These are phyloP conservation scores for Hylaeus anthracinus DNA, from an alignment of 1,140 invertebrate genomes.

Conservation along the genomic window DNA sequence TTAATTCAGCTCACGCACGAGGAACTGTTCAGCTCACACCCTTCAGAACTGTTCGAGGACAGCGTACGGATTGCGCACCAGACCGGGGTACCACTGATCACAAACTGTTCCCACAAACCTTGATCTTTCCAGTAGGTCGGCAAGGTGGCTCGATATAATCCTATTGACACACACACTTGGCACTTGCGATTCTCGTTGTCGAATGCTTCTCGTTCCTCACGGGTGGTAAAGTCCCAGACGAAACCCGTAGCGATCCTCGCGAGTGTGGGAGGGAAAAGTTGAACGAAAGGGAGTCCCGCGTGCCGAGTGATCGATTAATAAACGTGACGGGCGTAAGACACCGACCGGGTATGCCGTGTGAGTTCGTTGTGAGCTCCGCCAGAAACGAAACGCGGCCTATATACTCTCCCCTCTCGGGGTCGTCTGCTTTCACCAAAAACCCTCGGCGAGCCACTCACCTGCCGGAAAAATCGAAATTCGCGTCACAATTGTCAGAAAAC, in stretches of 20 bases:
- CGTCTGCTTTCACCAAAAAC: constrained; percentile 75
- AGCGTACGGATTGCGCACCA: too few relatives aligned
- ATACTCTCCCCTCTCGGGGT: constrained; percentile 77
- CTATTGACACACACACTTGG: constrained; percentile 78
- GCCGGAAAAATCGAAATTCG: constrained; percentile 51
- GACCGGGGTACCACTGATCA: constrained; percentile 52
- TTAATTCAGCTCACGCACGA: too few relatives aligned
- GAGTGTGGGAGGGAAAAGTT: constrained; percentile 7
- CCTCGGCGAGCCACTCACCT: constrained; percentile 47
- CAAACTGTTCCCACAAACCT: constrained; percentile 71
- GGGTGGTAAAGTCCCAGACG: neutral
- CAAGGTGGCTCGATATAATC: constrained; percentile 66
- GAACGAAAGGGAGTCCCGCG: constrained; percentile 26
- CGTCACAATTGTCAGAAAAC: neutral
- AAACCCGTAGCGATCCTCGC: constrained; percentile 28
- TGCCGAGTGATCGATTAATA: constrained; percentile 33
- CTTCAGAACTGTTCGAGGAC: too few relatives aligned
- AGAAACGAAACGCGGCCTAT: constrained; percentile 77
- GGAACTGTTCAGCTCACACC: too few relatives aligned
- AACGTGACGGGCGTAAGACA: constrained; percentile 52
- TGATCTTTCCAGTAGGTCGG: constrained; percentile 21
- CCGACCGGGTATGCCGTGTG: constrained; percentile 65
- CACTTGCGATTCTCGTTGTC: constrained; percentile 64
- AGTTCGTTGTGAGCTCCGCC: constrained; percentile 76
- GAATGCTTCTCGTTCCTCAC: constrained; percentile 16